Conservation (phyloP, 2,888 invertebrate species). For the Ectemnius continuus region DNA sequence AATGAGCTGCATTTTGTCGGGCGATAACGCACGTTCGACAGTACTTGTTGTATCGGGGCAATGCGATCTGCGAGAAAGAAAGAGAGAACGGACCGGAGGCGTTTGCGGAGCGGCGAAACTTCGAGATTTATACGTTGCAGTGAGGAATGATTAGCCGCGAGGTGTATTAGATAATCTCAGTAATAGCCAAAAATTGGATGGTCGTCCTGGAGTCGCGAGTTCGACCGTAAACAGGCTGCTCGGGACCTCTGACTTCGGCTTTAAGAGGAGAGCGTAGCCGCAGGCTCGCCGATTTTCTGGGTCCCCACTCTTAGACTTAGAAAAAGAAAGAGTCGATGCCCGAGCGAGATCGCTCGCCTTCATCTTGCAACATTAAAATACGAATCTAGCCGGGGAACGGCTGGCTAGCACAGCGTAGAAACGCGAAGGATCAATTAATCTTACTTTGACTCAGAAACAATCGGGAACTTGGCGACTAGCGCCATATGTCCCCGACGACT, state of each 20-base stretch:
- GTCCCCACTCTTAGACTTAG: constrained; percentile 36
- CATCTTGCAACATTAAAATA: constrained; percentile 46
- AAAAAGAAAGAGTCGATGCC: constrained; percentile 41
- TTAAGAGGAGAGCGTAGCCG: constrained; percentile 45
- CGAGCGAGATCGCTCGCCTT: constrained; percentile 28
- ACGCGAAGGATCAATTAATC: constrained; percentile 22
- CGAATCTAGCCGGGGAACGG: constrained; percentile 10
- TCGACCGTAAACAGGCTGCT: constrained; percentile 41
- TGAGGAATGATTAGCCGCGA: constrained; percentile 77
- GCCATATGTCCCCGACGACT: background rate
- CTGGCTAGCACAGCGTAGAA: constrained; percentile 9
- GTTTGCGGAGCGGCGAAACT: constrained; percentile 40
- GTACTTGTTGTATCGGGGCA: background rate
- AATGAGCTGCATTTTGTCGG: background rate
- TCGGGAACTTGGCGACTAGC: constrained; percentile 23
- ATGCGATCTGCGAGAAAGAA: constrained; percentile 23
- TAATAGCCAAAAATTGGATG: constrained; percentile 75
- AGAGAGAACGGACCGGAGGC: constrained; percentile 49
- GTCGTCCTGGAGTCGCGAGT: constrained; percentile 55
- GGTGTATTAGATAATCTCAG: constrained; percentile 76
- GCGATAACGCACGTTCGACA: background rate
- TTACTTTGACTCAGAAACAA: constrained; percentile 27
- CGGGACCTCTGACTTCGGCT: constrained; percentile 19
- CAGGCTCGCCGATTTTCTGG: constrained; percentile 55
- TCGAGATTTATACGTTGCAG: constrained; percentile 77